phyloP scores from a whole-genome alignment of 2,113 vertebrate genomes.

The Nyctereutes procyonoides region DNA sequence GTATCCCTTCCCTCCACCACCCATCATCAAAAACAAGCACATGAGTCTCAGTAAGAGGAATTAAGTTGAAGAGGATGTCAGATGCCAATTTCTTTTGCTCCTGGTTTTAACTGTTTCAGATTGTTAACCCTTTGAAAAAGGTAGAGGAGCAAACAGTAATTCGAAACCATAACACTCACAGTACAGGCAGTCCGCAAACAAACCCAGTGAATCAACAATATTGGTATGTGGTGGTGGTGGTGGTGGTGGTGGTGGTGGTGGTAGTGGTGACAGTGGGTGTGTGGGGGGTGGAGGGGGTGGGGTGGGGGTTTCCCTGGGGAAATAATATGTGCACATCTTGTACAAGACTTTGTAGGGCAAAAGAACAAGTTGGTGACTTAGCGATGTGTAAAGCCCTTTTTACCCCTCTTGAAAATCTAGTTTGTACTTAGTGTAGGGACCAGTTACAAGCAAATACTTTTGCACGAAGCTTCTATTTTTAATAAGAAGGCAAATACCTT shows the following conservation, averaged over 20 bases:
- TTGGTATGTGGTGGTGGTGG: neutral
- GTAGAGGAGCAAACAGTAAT: conserved; percentile 68
- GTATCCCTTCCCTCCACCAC: neutral
- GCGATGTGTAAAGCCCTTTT: conserved; percentile 3
- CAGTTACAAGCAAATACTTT: neutral
- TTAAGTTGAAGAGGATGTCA: neutral
- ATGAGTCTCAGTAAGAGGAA: neutral
- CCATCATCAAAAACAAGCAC: neutral
- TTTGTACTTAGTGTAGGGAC: neutral
- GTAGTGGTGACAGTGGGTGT: neutral
- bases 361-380: neutral
- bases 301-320: neutral
- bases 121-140: conserved; percentile 67
- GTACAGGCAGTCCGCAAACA: conserved; percentile 63
- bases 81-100: conserved; percentile 41
- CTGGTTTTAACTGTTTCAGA: conserved; percentile 60
- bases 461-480: conserved; percentile 31
- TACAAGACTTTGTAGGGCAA: neutral
- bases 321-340: neutral
- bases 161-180: conserved; percentile 52
- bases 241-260: neutral
- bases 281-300: too few relatives aligned
- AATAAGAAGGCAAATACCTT: neutral
- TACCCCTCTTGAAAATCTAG: neutral
- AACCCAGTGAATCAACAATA: conserved; percentile 9